These are phyloP conservation scores for Sanderia malayensis DNA, from an alignment of 30 jellyfish, hydroid and myxozoan species.

Conservation along the genomic window DNA sequence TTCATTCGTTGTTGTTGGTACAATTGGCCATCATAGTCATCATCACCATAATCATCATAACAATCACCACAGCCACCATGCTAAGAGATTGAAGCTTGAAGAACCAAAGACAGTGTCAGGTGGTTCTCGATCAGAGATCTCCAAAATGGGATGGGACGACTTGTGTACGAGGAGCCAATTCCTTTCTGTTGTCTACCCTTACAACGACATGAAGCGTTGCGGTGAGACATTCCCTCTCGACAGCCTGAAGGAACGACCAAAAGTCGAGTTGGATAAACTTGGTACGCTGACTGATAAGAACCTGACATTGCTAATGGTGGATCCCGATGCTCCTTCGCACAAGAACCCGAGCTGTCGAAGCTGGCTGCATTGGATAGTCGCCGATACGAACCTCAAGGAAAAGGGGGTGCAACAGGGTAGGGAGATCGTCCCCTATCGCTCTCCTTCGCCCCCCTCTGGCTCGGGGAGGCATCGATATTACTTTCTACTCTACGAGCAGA, in stretches of 20 bases:
- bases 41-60: no score
- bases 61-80: no score
- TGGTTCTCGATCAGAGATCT: slow-evolving; percentile 21
- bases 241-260: slow-evolving; percentile 39
- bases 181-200: slow-evolving; percentile 52
- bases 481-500: slow-evolving; percentile 49
- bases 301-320: slow-evolving; percentile 71
- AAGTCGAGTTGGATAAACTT: slow-evolving; percentile 48
- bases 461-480: slow-evolving; percentile 66
- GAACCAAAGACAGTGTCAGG: slow-evolving; percentile 12
- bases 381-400: slow-evolving; percentile 23
- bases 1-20: no score
- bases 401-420: slow-evolving; percentile 28
- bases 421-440: slow-evolving; percentile 41
- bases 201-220: slow-evolving; percentile 46
- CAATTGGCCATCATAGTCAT: no score
- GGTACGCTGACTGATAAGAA: slow-evolving; percentile 51
- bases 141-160: slow-evolving; percentile 65
- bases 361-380: slow-evolving; percentile 84
- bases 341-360: slow-evolving; percentile 72
- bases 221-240: slow-evolving; percentile 55
- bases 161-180: slow-evolving; percentile 54
- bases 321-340: slow-evolving; percentile 88
- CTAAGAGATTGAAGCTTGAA: no score
- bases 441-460: slow-evolving; percentile 73